Evolutionary conservation across 2,797 vertebrate genomes (phyloP).

Genomic region (Galaxias olidus): DNA sequence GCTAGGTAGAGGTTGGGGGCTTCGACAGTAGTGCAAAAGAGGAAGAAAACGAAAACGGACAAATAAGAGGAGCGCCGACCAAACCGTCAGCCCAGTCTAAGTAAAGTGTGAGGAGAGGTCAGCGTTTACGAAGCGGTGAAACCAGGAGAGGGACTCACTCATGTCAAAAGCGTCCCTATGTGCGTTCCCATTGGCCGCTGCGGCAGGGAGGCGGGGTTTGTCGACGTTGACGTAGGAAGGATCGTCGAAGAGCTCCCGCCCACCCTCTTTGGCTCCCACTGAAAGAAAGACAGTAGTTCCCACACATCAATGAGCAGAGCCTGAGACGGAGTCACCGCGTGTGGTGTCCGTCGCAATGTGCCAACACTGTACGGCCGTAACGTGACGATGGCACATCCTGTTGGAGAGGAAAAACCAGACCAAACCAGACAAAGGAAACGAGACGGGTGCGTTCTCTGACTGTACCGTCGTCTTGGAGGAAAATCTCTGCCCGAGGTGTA

Average conservation of each 20-base stretch:
- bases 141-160: slow-evolving; percentile 80
- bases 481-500: slow-evolving; percentile 4
- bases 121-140: background rate
- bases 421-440: slow-evolving; percentile 14
- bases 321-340: background rate
- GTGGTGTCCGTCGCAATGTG: too few species aligned
- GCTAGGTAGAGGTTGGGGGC: too few species aligned
- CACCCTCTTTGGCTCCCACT: slow-evolving; percentile 79
- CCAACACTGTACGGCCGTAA: too few species aligned
- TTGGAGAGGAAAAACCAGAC: slow-evolving; percentile 6
- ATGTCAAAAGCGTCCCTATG: slow-evolving; percentile 96
- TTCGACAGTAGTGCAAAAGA: too few species aligned
- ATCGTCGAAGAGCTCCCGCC: slow-evolving; percentile 87
- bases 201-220: slow-evolving; percentile 77
- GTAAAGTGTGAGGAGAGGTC: too few species aligned
- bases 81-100: too few species aligned
- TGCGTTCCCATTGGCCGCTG: slow-evolving; percentile 79
- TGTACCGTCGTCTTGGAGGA: slow-evolving; percentile 3
- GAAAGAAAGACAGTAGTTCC: slow-evolving; percentile 5
- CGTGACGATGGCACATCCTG: too few species aligned
- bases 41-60: too few species aligned
- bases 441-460: slow-evolving; percentile 11
- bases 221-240: slow-evolving; percentile 97
- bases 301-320: slow-evolving; percentile 9
- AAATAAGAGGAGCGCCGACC: too few species aligned